These are phyloP conservation scores for Cylindroiulus punctatus DNA, from an alignment of 2,888 invertebrate genomes.

Conservation along the genomic window DNA sequence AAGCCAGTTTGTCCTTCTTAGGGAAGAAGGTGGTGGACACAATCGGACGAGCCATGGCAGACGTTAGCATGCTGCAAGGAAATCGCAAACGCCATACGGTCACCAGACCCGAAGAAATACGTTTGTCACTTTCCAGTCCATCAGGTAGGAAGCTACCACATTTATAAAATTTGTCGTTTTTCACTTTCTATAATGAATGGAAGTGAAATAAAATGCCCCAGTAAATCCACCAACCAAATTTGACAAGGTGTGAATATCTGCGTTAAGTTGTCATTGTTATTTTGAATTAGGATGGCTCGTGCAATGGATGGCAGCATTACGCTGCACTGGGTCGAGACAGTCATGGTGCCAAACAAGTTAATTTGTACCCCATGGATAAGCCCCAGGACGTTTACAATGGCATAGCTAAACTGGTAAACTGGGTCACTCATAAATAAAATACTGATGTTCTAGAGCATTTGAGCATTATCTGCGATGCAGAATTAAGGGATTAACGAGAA, in stretches of 20 bases:
- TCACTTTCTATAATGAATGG: too few relatives aligned
- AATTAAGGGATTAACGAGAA: background rate
- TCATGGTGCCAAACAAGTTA: conserved; percentile 90
- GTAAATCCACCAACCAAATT: too few relatives aligned
- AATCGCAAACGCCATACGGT: conserved; percentile 80
- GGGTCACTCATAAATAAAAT: too few relatives aligned
- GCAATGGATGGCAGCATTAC: conserved; percentile 99
- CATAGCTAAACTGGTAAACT: conserved; percentile 78
- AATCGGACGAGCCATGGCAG: conserved; percentile 98
- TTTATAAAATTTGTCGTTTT: background rate
- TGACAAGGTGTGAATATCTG: too few relatives aligned
- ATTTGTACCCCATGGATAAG: conserved; percentile 76
- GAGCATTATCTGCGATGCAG: too few relatives aligned
- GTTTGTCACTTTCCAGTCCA: conserved; percentile 90
- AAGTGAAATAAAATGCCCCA: too few relatives aligned
- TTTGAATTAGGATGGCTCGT: conserved; percentile 85
- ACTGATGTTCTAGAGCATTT: too few relatives aligned
- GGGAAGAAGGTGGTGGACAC: conserved; percentile 91
- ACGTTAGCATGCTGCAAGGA: conserved; percentile 96
- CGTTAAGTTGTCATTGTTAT: background rate
- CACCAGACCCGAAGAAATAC: conserved; percentile 73
- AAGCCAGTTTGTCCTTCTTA: conserved; percentile 61
- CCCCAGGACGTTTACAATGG: conserved; percentile 96
- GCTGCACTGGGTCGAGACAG: conserved; percentile 96
- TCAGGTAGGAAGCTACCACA: conserved; percentile 71